These are phyloP conservation scores for Sebastes fasciatus DNA, from an alignment of 2,113 vertebrate genomes.

Conservation along the genomic window DNA sequence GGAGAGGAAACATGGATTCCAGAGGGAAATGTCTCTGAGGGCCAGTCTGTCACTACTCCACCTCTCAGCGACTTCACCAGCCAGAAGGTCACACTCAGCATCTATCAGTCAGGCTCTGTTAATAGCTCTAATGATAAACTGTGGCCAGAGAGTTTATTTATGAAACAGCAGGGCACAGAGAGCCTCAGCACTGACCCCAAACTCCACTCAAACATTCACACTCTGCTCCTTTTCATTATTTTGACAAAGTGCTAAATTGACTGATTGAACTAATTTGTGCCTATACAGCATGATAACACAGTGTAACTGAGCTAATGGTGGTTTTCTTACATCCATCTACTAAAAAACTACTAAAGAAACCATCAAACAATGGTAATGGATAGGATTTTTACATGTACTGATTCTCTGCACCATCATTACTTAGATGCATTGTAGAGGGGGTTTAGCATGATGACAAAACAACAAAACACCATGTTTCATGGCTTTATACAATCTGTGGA, in stretches of 20 bases:
- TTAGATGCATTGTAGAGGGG: not conserved
- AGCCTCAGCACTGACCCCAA: not conserved
- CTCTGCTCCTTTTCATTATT: slow-evolving; percentile 4
- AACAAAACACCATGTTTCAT: not conserved
- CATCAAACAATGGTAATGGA: not conserved
- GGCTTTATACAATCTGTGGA: not conserved
- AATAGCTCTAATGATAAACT: slow-evolving; percentile 45
- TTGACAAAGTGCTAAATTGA: not conserved
- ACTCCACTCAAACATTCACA: not conserved
- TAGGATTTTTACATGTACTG: not conserved
- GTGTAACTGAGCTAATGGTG: not conserved
- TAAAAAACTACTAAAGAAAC: not conserved
- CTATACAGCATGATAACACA: not conserved
- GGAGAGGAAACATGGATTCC: not conserved
- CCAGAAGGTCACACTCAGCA: slow-evolving; percentile 33
- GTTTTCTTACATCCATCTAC: not conserved
- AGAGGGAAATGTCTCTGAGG: not conserved
- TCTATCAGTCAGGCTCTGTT: slow-evolving; percentile 31
- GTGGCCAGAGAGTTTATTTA: slow-evolving; percentile 49
- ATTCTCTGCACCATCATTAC: not conserved
- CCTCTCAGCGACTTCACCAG: slow-evolving; percentile 11
- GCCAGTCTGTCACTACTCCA: slow-evolving; percentile 30
- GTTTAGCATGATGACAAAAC: not conserved
- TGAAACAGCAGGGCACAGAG: slow-evolving; percentile 19
- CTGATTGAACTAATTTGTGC: slow-evolving; percentile 12